phyloP scores from a whole-genome alignment of 2,888 invertebrate genomes.

The Asteroscopus sphinx region DNA sequence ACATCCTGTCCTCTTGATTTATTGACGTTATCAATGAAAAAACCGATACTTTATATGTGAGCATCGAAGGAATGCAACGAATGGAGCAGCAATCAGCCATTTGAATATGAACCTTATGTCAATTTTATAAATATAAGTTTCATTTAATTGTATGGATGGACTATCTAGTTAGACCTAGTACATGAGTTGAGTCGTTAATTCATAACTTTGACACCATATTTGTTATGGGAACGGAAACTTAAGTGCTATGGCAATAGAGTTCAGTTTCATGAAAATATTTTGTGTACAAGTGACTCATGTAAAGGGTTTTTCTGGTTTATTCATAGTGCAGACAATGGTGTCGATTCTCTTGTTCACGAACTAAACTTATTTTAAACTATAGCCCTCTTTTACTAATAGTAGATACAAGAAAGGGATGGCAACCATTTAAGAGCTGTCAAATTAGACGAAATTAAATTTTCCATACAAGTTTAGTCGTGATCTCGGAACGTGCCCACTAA shows the following conservation, averaged over 20 bases:
- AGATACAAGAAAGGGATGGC: too few species aligned
- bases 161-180: too few species aligned
- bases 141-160: too few species aligned
- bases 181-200: slow-evolving; percentile 1
- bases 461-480: too few species aligned
- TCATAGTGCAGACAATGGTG: slow-evolving; percentile 48
- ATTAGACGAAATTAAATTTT: too few species aligned
- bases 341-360: too few species aligned
- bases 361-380: too few species aligned
- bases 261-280: not conserved
- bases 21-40: slow-evolving; percentile 24
- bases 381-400: too few species aligned
- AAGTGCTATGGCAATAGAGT: rapidly evolving
- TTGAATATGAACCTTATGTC: slow-evolving; percentile 13
- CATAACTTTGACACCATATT: not conserved
- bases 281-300: slow-evolving; percentile 39
- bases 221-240: slow-evolving; percentile 12
- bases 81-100: slow-evolving; percentile 1
- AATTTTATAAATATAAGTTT: rapidly evolving
- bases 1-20: not conserved
- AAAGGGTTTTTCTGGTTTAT: slow-evolving; percentile 50
- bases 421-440: too few species aligned
- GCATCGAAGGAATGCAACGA: slow-evolving; percentile 14
- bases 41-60: slow-evolving; percentile 3
- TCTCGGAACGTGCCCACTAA: too few species aligned